These are phyloP conservation scores for Rhinoptilus africanus DNA, from an alignment of 2,113 vertebrate species.

Conservation along the genomic window DNA sequence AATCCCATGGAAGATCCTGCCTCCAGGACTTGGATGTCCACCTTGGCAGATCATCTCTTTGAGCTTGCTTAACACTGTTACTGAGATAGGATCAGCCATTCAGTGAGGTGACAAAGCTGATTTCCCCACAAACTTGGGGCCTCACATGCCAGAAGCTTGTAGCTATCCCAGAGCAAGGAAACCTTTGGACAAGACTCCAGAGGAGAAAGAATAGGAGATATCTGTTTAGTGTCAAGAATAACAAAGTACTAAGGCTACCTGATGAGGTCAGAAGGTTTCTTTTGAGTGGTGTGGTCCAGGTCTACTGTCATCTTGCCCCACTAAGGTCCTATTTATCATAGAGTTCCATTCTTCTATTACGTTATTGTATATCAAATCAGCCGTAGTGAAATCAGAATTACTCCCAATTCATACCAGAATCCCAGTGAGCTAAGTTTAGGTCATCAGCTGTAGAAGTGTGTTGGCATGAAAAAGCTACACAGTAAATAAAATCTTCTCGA, in stretches of 20 bases:
- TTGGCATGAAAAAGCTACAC: not conserved
- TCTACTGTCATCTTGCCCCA: not conserved
- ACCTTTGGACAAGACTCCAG: not conserved
- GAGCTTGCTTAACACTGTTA: not conserved
- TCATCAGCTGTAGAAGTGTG: not conserved
- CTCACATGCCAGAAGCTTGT: too few relatives aligned
- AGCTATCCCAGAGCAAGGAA: not conserved
- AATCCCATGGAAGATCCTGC: rapidly evolving
- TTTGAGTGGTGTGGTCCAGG: rapidly evolving
- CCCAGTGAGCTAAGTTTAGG: not conserved
- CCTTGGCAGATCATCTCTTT: too few relatives aligned
- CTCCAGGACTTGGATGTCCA: not conserved
- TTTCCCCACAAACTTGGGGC: too few relatives aligned
- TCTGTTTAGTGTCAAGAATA: rapidly evolving
- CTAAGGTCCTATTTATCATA: not conserved
- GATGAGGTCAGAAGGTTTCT: not conserved
- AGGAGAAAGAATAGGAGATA: not conserved
- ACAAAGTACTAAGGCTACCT: not conserved
- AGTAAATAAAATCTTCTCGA: not conserved
- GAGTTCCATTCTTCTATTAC: not conserved
- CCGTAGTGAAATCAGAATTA: not conserved
- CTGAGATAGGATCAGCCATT: not conserved
- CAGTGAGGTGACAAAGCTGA: not conserved
- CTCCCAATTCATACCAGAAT: not conserved
- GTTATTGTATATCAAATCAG: not conserved